Base-by-base conservation (phyloP, 2,888 invertebrate species). In the Tethea ocularis region DNA sequence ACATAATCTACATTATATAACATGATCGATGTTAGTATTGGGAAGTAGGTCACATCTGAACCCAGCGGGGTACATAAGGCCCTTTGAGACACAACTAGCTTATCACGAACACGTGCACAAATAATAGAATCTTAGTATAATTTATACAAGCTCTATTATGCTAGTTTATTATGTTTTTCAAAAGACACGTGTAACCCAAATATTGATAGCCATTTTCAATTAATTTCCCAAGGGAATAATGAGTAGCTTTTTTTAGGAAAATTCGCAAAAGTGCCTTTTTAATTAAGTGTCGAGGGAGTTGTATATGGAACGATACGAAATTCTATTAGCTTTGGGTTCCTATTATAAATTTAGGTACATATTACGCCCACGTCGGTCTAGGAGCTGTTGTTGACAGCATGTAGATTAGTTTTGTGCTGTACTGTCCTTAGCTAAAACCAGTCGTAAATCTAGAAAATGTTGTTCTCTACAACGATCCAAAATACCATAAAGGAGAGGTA, bases 141-240 rank as follows among this genome's bases (percentile, higher is more conserved):
- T 36, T 13, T 15, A 36, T 36, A 36, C 36, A 36, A 36, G 15
- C 36, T 36, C 36, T 15, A 36, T 36, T 36, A 6, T 15, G 13
- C 2, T 36, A 36, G 36, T 2, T 36, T 13, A 15, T 2, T 7
- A 10, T 29, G 8, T 36, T 4, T 0, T 3, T 26, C 26, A 26
- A 26, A 26, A 26, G 26, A 26, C 26, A 5, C 2, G n/a, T 38
- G 38, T 38, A n/a, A 41, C n/a, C 41, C 41, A 41, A 6, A 57
- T 23, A 33, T 51, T 6, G 23, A 54, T 51, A 51, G 57, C 58
- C 36, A 56, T 23, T 51, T 33, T 46, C n/a, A 22, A 33, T 36
- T 23, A 22, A 29, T 29, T 51, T 57, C 33, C 38, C 58, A 52
- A 22, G 17, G 41, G 41, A 6, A 41, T 41, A 41, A 41, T 41